These are phyloP conservation scores for Spinus pinus DNA, from an alignment of 2,797 vertebrate species.

Conservation along the genomic window DNA sequence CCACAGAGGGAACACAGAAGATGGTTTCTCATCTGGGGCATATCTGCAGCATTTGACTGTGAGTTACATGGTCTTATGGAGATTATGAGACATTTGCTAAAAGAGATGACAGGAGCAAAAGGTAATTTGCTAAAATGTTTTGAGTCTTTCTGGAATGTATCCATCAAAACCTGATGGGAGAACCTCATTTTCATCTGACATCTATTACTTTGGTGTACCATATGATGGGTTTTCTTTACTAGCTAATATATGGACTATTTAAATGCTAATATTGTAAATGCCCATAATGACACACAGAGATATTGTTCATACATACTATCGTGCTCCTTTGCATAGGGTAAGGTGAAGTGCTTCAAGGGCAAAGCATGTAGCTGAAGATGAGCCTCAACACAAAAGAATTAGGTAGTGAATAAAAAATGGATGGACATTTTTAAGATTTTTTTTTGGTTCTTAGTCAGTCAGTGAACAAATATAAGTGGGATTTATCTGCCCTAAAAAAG, in stretches of 20 bases:
- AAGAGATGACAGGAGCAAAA: conserved; percentile 57
- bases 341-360: background rate
- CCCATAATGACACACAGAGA: background rate
- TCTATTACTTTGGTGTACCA: background rate
- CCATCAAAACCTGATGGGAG: conserved; percentile 15
- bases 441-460: background rate
- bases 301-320: background rate
- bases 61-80: conserved; percentile 22
- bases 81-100: conserved; percentile 32
- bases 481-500: background rate
- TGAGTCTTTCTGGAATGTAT: conserved; percentile 31
- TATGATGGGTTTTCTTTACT: background rate
- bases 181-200: conserved; percentile 31
- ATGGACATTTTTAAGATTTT: background rate
- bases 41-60: conserved; percentile 29
- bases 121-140: conserved; percentile 62
- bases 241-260: background rate
- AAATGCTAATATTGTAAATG: background rate
- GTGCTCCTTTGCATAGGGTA: background rate
- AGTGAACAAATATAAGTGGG: background rate
- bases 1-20: conserved; percentile 56
- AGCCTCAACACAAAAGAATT: background rate
- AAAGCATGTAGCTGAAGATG: background rate
- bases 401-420: background rate
- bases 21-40: conserved; percentile 62